Base-by-base conservation (phyloP, 2,797 vertebrate genomes). In the Danio jaintianensis region DNA sequence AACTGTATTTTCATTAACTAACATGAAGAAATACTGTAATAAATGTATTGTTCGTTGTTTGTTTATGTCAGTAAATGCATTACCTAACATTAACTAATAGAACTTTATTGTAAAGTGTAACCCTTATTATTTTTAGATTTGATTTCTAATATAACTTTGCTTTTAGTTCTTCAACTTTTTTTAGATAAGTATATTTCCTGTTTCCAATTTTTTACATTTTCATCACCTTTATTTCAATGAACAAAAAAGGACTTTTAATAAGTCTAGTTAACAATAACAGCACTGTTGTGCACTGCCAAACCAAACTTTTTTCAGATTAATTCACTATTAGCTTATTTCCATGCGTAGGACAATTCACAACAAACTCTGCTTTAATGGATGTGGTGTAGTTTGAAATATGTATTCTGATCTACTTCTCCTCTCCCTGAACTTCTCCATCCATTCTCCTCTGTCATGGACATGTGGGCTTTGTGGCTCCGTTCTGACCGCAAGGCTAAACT, bases 401-500 rank as follows among this genome's bases (percentile, higher is more conserved):
- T 62, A 75, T 15, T 15, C 16, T 64, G 12, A 53, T 66, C 20
- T 11, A 43, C 66, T 53, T 76, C 12, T 55, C 50, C 38, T 47
- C 58, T 78, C 10, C 5, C 11, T 59, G 42, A 59, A 13, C 53
- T 11, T 38, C 42, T 68, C 29, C 29, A 29, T 1, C 9, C 22
- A 10, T 69, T 61, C 45, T 8, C 13, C 40, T 61, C 61, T 50
- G 55, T 78, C 16, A 16, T 69, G 22, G 59, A 50, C 55, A 38
- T 70, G 53, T 50, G 36, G 66, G 43, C 50, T 78, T 42, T 61
- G 55, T 50, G 66, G 77, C 68, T 62, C 69, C 13, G 78, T 61
- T 74, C 43, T 61, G 42, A 59, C 20, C 6, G 13, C 56, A 18
- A 9, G 50, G 62, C n/a, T 61, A 59, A 79, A 86, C 77, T 53